These are phyloP conservation scores for Murina feae DNA, from an alignment of 2,113 vertebrate genomes.

Conservation along the genomic window DNA sequence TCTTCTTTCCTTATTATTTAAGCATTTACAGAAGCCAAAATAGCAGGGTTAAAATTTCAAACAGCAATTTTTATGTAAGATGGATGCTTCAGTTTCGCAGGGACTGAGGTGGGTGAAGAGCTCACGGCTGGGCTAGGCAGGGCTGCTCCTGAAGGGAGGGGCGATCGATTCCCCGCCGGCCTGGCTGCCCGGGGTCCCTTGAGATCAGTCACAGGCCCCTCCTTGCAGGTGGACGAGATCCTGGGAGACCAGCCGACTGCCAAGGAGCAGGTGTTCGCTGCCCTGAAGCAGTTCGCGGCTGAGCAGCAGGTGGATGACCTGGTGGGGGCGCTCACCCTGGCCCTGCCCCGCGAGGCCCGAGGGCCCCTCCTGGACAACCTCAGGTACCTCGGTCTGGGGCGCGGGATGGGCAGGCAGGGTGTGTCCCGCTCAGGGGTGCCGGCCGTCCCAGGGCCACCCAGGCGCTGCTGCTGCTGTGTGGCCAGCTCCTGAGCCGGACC, in stretches of 20 bases:
- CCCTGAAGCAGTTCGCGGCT: constrained; percentile 92
- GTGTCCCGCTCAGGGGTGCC: not conserved
- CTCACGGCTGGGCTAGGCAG: accelerated
- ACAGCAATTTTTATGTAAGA: no score
- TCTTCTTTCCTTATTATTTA: no score
- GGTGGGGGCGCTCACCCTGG: constrained; percentile 87
- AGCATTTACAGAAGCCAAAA: no score
- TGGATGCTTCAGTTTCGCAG: no score
- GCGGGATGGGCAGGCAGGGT: not conserved
- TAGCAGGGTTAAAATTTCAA: no score
- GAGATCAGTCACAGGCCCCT: accelerated
- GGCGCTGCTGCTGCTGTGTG: not conserved
- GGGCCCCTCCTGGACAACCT: constrained; percentile 91
- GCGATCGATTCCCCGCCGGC: accelerated
- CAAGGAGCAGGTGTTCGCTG: constrained; percentile 88
- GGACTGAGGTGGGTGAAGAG: not conserved
- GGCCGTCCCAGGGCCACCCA: not conserved
- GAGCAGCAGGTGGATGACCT: constrained; percentile 91
- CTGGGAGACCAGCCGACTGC: constrained; percentile 86
- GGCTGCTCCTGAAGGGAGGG: not conserved
- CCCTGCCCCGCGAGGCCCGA: constrained; percentile 86
- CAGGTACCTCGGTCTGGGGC: constrained; percentile 81
- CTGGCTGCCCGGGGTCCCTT: not conserved
- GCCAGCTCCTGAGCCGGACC: not conserved
- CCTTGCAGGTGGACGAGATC: constrained; percentile 89